Base-by-base conservation (phyloP, 1,140 invertebrate genomes). In the Sitophilus oryzae region DNA sequence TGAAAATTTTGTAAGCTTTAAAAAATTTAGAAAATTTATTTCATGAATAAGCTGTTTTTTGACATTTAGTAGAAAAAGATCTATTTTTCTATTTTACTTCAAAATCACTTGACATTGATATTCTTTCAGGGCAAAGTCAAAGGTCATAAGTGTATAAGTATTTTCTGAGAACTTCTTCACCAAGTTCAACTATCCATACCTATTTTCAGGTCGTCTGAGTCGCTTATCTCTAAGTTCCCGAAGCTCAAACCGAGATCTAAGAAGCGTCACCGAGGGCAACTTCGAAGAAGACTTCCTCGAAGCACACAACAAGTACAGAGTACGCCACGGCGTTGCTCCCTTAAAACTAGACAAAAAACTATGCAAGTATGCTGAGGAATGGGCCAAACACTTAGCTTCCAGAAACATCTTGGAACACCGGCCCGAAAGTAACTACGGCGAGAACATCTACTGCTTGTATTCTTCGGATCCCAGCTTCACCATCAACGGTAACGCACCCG, bases 391-490 rank as follows among this genome's bases (percentile, higher is more conserved):
- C 46, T 66, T 93, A 18, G 84, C 83, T 1, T 74, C 77, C 22
- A 82, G 73, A 52, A 82, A 85, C 34, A 74, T 72, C 44, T 77
- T 92, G 61, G 77, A 86, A 57, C 91, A 94, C 67, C 82, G 89
- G 22, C 77, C 80, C 18, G 81, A 86, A 59, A 80, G 77, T 54
- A 79, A 83, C 18, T 90, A 90, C 68, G 88, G 89, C 1, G 89
- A 91, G 68, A 92, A 91, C 68, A 81, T 91, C 50, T 91, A 84
- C 64, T 83, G 79, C 52, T 77, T 82, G 62, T 88, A 84, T 80
- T 84, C 83, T 35, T 84, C 83, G 0, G 80, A 86, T 69, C 80
- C 82, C 3, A 83, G 81, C 48, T 82, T 83, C n/a, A 67, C 71
- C 11, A 75, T 89, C 1, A 72, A 76, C 25, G 88, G 87, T 5